A percentile compares a stretch with the other conserved stretches of the same genome.
Evolutionary conservation across 2,113 vertebrate genomes (phyloP).

Genomic region (Danio rerio): GRCz12tu NC_133184.1:25432501-25433000

Average conservation of each 20-base stretch:
- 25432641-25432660: neutral
- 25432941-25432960: slow-evolving; percentile 17
- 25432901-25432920: too few relatives aligned
- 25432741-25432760: neutral
- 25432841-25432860: neutral
- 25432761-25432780: neutral
- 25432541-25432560: neutral
- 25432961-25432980: neutral
- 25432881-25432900: neutral
- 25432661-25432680: neutral
- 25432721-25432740: neutral
- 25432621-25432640: neutral
- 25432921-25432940: neutral
- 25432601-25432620: neutral
- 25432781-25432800: slow-evolving; percentile 21
- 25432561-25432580: neutral
- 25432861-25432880: slow-evolving; percentile 25
- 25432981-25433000: neutral
- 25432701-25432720: neutral
- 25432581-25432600: neutral
- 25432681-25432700: too few relatives aligned
- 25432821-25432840: slow-evolving; percentile 1
- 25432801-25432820: slow-evolving; percentile 7
- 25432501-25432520: neutral
- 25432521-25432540: neutral